Percentiles rank a stretch among this genome's conserved stretches.
Evolutionary conservation across 2,113 vertebrate genomes (phyloP).

Genomic region (Lophius piscatorius): DNA sequence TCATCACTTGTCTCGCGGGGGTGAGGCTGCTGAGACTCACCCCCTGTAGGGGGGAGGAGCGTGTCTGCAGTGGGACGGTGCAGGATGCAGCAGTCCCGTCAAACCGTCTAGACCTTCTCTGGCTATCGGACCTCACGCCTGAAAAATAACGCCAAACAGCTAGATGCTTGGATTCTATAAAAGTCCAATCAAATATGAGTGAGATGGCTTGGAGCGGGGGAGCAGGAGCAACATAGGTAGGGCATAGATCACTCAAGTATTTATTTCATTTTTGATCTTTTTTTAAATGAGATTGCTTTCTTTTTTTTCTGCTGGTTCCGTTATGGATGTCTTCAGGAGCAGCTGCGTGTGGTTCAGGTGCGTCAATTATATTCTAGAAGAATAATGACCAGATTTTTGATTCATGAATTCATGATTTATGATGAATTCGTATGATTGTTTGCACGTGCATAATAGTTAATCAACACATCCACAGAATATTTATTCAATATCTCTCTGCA

Average conservation of each 20-base stretch:
- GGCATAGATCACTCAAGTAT: background rate
- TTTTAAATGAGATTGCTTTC: constrained; percentile 2
- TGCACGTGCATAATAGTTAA: too few species aligned
- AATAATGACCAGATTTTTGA: background rate
- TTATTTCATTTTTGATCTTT: background rate
- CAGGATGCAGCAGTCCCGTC: constrained; percentile 60
- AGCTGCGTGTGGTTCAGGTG: constrained; percentile 55
- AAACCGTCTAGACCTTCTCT: constrained; percentile 35
- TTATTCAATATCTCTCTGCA: too few species aligned
- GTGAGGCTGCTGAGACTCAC: constrained; percentile 43
- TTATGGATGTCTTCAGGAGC: constrained; percentile 37
- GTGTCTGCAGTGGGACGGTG: constrained; percentile 49
- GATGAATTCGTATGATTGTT: too few species aligned
- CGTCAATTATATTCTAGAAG: constrained; percentile 16
- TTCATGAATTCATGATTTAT: too few species aligned
- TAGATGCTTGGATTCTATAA: constrained; percentile 30
- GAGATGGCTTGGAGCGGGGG: constrained; percentile 20
- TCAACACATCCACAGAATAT: too few species aligned
- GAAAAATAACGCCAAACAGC: constrained; percentile 14
- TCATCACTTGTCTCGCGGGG: background rate
- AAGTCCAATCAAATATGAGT: constrained; percentile 46
- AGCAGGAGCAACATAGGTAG: constrained; percentile 58
- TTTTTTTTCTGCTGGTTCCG: constrained; percentile 25
- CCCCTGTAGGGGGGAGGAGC: constrained; percentile 65
- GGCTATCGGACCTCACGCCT: constrained; percentile 35